Evolutionary conservation across 1,140 invertebrate species (phyloP).

Genomic region (Homalodisca vitripennis): DNA sequence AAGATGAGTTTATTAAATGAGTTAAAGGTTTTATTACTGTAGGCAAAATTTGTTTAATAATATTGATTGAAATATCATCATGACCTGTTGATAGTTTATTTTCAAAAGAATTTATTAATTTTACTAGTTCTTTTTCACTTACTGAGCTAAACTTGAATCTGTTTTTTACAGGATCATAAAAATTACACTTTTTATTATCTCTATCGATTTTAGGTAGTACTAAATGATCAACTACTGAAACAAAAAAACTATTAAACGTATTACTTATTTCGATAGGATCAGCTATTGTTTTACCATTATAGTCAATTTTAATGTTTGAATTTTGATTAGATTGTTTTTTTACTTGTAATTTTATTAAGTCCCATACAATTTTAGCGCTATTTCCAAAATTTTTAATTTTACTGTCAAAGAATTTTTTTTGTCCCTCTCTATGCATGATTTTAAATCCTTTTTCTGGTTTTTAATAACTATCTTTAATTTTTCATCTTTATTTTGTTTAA

Average conservation of each 20-base stretch:
- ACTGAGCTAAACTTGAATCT: constrained; percentile 3
- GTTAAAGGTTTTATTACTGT: constrained; percentile 7
- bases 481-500: background rate
- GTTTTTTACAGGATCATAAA: background rate
- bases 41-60: constrained; percentile 5
- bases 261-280: background rate
- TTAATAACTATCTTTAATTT: background rate
- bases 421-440: background rate
- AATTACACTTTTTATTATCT: background rate
- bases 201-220: background rate
- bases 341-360: background rate
- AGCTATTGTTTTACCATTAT: background rate
- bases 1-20: constrained; percentile 28
- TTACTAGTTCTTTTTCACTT: background rate
- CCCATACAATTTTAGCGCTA: background rate
- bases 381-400: constrained; percentile 2
- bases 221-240: background rate
- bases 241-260: constrained; percentile 4
- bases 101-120: constrained; percentile 11
- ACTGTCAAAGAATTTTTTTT: background rate
- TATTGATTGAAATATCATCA: constrained; percentile 18
- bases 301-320: background rate
- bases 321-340: background rate
- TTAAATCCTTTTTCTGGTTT: background rate
- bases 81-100: constrained; percentile 8